Conservation (phyloP, 2,888 invertebrate species). For the Polydesmus complanatus region DNA sequence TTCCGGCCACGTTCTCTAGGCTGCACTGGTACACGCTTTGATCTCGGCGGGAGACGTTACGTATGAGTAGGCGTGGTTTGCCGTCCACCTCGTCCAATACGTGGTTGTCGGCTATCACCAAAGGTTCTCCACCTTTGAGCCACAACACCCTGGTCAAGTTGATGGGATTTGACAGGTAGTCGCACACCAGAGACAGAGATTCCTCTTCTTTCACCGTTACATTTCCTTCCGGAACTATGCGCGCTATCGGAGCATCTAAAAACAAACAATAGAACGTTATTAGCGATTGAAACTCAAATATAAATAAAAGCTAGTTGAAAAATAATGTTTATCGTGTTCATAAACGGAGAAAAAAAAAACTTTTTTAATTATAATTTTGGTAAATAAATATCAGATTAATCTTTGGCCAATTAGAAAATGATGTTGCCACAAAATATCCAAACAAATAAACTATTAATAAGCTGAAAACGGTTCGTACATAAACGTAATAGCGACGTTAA, state of each 20-base stretch:
- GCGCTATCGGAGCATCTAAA: slow-evolving; percentile 72
- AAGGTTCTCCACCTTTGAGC: slow-evolving; percentile 28
- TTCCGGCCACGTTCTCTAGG: slow-evolving; percentile 63
- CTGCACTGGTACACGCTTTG: slow-evolving; percentile 73
- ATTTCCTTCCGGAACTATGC: slow-evolving; percentile 51
- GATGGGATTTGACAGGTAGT: slow-evolving; percentile 74
- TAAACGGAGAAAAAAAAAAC: too few species aligned
- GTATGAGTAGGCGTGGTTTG: slow-evolving; percentile 60
- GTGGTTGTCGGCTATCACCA: slow-evolving; percentile 8
- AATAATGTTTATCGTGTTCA: too few species aligned
- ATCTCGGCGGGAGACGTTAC: slow-evolving; percentile 58
- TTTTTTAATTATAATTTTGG: too few species aligned
- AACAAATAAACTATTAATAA: too few species aligned
- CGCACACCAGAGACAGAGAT: slow-evolving; percentile 59
- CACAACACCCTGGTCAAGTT: slow-evolving; percentile 42
- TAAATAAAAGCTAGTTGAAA: too few species aligned
- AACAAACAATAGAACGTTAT: slow-evolving; percentile 20
- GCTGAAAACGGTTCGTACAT: too few species aligned
- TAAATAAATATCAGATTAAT: too few species aligned
- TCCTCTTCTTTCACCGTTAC: slow-evolving; percentile 66
- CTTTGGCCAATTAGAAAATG: too few species aligned
- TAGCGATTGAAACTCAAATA: not conserved
- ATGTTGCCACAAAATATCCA: too few species aligned
- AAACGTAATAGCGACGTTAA: too few species aligned
- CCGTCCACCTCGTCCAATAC: slow-evolving; percentile 33